These are phyloP conservation scores for Syrphus vitripennis DNA, from an alignment of 2,888 invertebrate genomes.

Conservation along the genomic window DNA sequence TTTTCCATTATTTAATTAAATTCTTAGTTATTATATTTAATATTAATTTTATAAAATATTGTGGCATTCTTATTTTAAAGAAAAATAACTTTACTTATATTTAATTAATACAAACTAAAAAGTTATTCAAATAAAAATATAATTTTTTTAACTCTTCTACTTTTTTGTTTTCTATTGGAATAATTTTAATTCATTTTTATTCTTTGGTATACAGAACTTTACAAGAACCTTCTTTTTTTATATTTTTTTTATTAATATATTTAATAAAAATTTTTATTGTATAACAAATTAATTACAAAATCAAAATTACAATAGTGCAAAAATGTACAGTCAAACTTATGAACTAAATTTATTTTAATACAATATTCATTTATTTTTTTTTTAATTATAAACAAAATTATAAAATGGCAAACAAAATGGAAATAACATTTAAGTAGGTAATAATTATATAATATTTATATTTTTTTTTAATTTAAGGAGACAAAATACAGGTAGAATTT, in stretches of 20 bases:
- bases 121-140: neutral
- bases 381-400: neutral
- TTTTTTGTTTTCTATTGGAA: slow-evolving; percentile 18
- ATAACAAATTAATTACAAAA: slow-evolving; percentile 10
- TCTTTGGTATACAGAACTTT: slow-evolving; percentile 62
- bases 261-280: neutral
- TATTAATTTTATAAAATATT: slow-evolving; percentile 47
- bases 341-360: neutral
- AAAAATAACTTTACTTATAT: neutral
- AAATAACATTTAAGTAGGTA: neutral
- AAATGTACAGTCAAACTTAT: slow-evolving; percentile 52
- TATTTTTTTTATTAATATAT: slow-evolving; percentile 27
- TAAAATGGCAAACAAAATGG: slow-evolving; percentile 52
- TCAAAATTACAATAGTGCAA: slow-evolving; percentile 9
- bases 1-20: slow-evolving; percentile 23
- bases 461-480: neutral
- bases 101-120: neutral
- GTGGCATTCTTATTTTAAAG: slow-evolving; percentile 32
- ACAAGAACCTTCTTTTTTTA: slow-evolving; percentile 22
- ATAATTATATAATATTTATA: neutral
- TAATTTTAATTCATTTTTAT: slow-evolving; percentile 51
- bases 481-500: neutral
- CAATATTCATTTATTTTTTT: neutral
- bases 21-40: slow-evolving; percentile 3
- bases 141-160: neutral